Evolutionary conservation across 2,797 vertebrate genomes (phyloP).

Genomic region (Chromobotia macracanthus): DNA sequence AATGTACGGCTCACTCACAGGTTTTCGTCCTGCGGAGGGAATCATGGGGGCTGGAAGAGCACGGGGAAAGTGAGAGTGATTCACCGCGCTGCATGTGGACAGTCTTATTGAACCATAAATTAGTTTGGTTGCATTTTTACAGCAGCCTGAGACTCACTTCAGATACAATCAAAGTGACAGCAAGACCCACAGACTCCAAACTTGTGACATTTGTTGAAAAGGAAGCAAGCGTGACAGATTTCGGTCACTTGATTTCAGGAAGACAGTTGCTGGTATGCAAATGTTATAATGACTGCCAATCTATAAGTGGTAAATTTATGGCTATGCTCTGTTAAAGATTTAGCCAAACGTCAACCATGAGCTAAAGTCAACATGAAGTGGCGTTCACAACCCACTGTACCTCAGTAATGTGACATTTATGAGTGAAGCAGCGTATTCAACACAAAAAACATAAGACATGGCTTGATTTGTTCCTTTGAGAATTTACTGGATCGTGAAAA

Average conservation of each 20-base stretch:
- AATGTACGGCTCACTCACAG: slow-evolving; percentile 57
- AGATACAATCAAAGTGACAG: slow-evolving; percentile 25
- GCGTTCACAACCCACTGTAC: neutral
- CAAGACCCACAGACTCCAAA: neutral
- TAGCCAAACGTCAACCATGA: too few relatives aligned
- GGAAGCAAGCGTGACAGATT: neutral
- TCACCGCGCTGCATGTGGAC: slow-evolving; percentile 20
- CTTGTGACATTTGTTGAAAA: neutral
- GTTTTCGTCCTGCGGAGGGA: slow-evolving; percentile 44
- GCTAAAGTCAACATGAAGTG: neutral
- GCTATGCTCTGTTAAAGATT: too few relatives aligned
- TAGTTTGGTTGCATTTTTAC: slow-evolving; percentile 45
- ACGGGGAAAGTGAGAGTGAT: slow-evolving; percentile 39
- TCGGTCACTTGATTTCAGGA: neutral
- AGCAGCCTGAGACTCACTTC: slow-evolving; percentile 34
- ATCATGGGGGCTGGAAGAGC: slow-evolving; percentile 36
- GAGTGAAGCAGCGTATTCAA: neutral
- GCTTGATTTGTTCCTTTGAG: neutral
- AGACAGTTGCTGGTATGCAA: neutral
- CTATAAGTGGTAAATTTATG: too few relatives aligned
- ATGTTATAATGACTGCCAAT: too few relatives aligned
- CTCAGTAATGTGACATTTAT: neutral
- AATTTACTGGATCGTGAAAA: neutral
- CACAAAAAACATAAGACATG: neutral
- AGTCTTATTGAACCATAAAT: slow-evolving; percentile 47